phyloP scores from a whole-genome alignment of 1,140 invertebrate genomes.

The Megathymus violae region DNA sequence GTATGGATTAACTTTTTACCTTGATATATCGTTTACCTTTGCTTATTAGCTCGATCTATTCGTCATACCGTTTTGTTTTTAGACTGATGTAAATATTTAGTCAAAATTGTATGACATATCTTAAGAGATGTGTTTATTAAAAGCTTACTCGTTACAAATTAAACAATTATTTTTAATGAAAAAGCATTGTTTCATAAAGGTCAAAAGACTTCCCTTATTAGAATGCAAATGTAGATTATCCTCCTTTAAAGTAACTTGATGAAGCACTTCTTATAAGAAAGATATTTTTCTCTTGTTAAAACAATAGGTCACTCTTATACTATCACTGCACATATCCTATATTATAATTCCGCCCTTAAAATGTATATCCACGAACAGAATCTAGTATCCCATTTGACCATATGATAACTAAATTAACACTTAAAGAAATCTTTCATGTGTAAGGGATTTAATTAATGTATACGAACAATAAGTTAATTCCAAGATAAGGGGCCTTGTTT shows the following conservation, averaged over 20 bases:
- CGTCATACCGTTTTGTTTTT: no score
- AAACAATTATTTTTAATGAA: neutral
- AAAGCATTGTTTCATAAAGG: neutral
- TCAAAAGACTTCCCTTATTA: neutral
- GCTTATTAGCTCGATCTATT: constrained; percentile 37
- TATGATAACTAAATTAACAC: neutral
- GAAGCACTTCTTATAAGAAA: neutral
- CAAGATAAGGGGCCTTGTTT: constrained; percentile 17
- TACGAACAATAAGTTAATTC: constrained; percentile 22
- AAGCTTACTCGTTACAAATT: neutral
- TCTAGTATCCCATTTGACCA: no score
- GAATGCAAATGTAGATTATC: neutral
- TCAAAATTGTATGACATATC: no score
- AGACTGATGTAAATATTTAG: no score
- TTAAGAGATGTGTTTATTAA: constrained; percentile 22
- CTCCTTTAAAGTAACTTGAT: neutral
- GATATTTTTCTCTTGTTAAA: neutral
- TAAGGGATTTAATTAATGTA: neutral
- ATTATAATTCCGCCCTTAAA: no score
- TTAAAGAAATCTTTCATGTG: neutral
- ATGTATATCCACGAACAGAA: no score
- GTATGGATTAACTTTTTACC: constrained; percentile 39
- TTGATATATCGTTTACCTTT: constrained; percentile 27
- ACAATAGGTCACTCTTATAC: no score
- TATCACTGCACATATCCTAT: no score